Conservation (phyloP, 1,140 invertebrate species). For the Coptotermes formosanus region DNA sequence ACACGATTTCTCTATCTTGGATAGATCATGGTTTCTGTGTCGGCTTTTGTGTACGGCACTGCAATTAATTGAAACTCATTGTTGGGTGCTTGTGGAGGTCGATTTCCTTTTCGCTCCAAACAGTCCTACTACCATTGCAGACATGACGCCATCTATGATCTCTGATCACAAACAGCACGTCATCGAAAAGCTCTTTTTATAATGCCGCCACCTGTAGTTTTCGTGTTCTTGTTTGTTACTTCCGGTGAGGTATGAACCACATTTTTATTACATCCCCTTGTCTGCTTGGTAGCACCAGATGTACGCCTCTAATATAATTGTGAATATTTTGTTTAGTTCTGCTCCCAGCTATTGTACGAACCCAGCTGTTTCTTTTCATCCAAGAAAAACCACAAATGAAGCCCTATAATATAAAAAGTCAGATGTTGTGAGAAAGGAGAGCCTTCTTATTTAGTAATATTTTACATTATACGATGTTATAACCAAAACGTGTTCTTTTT, state of each 20-base stretch:
- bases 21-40: no score
- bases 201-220: not conserved
- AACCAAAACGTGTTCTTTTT: not conserved
- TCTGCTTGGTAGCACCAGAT: not conserved
- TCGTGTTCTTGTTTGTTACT: constrained; percentile 1
- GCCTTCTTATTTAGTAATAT: not conserved
- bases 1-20: no score
- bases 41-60: no score
- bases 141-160: no score
- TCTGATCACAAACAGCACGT: not conserved
- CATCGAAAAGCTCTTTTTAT: no score
- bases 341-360: not conserved
- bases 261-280: not conserved
- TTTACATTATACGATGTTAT: not conserved
- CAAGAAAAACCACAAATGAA: not conserved
- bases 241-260: not conserved
- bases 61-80: no score
- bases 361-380: not conserved
- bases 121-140: no score
- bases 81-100: no score
- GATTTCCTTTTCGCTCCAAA: no score
- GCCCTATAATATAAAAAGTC: not conserved
- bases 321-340: constrained; percentile 11
- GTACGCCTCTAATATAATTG: not conserved
- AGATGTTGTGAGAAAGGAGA: not conserved